Conservation (phyloP, 2,888 invertebrate species). For the Tiphia femorata region DNA sequence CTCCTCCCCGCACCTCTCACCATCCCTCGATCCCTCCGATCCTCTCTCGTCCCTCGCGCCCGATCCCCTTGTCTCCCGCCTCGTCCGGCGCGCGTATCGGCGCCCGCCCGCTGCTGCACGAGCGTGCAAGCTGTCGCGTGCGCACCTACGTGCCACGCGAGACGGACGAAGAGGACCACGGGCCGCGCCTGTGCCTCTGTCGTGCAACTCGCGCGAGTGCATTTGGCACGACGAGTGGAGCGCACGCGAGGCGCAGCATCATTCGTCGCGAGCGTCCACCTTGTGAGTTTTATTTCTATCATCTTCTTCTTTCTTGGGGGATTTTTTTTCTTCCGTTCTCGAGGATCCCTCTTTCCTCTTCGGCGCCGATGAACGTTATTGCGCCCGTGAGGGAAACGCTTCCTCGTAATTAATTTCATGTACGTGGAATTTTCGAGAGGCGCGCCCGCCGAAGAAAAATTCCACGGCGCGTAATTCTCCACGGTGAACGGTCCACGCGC, state of each 20-base stretch:
- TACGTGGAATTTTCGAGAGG: too few relatives aligned
- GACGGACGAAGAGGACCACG: background rate
- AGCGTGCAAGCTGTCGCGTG: background rate
- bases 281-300: too few relatives aligned
- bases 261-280: too few relatives aligned
- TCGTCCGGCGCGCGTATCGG: background rate
- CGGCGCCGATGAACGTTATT: too few relatives aligned
- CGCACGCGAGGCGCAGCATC: too few relatives aligned
- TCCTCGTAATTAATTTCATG: too few relatives aligned
- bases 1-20: conserved; percentile 7
- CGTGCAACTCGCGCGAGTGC: conserved; percentile 17
- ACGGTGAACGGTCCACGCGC: too few relatives aligned
- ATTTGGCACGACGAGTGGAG: too few relatives aligned
- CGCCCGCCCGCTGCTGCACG: background rate
- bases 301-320: too few relatives aligned
- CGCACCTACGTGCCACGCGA: background rate
- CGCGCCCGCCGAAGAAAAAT: background rate
- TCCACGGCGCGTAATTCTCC: background rate
- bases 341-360: too few relatives aligned
- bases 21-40: background rate
- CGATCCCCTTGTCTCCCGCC: background rate
- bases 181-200: conserved; percentile 5
- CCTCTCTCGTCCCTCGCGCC: background rate
- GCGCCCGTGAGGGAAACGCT: too few relatives aligned
- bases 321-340: too few relatives aligned